Base-by-base conservation (phyloP, 2,113 vertebrate genomes). In the Indicator indicator region DNA sequence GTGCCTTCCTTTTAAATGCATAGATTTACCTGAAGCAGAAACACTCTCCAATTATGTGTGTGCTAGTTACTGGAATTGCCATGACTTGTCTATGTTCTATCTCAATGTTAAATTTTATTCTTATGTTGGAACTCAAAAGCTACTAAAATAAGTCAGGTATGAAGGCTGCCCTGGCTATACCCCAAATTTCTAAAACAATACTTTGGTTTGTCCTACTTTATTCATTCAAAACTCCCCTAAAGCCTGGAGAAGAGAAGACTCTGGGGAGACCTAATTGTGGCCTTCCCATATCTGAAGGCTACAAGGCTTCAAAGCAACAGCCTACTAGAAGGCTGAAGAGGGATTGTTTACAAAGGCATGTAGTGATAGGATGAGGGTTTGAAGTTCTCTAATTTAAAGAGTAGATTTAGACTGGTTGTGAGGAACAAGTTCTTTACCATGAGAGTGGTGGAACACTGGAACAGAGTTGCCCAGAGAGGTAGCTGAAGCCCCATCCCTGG, bases 121-220 rank as follows among this genome's bases (percentile, higher is more conserved):
- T 90, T 81, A 27, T 48, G 0, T 8, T 74, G 65, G 54, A 73
- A 93, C 55, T 93, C 40, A 77, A 70, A 83, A 67, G 27, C 27
- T 56, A 76, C 33, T 89, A 54, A 88, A 91, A 50, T 63, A 88
- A 86, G 32, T 67, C 75, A 83, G 68, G 55, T 93, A 76, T 85
- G 75, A 91, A 88, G 56, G 32, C 55, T 86, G 15, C 17, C 40
- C n/a, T 94, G 74, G 50, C 78, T 80, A 28, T 56, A 76, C 65
- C 65, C 28, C 62, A 86, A 6, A 48, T 88, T 81, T 86, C 32
- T 82, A 40, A 89, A 84, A 64, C 38, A 89, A 64, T 32, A 42
- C 32, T 90, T 94, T 81, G 32, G 28, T 60, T 73, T 9, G 11
- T 28, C 24, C 56, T 83, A 38, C 60, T 71, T 84, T 81, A 72